These are phyloP conservation scores for Shinisaurus crocodilurus DNA, from an alignment of 2,113 vertebrate species.

Conservation along the genomic window DNA sequence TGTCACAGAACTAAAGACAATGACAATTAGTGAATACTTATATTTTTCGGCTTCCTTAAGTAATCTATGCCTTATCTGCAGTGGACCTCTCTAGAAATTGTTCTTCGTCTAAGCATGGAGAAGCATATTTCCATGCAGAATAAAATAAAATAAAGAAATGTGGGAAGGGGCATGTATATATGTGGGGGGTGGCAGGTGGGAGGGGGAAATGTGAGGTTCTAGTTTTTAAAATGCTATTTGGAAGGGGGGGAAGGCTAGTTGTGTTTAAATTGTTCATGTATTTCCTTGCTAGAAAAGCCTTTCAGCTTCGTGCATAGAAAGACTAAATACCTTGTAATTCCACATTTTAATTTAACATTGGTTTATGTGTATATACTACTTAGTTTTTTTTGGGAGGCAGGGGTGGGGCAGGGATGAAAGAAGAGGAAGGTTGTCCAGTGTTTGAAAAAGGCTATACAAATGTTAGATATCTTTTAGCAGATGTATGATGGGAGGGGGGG, in stretches of 20 bases:
- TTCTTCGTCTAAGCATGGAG: background rate
- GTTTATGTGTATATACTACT: background rate
- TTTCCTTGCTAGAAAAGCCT: background rate
- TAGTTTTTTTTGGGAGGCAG: background rate
- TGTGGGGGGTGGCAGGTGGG: no score
- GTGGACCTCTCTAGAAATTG: background rate
- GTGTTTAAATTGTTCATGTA: background rate
- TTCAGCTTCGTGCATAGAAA: background rate
- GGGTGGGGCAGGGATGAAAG: background rate
- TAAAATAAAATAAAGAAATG: no score
- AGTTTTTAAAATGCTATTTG: background rate
- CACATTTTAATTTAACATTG: background rate
- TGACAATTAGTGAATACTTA: background rate
- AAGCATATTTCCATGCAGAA: background rate
- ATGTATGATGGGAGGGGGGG: constrained; percentile 50
- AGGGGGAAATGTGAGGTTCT: background rate
- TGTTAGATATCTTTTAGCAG: constrained; percentile 57
- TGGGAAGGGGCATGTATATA: background rate
- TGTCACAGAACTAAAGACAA: background rate
- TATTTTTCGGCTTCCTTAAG: background rate
- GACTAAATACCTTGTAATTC: background rate
- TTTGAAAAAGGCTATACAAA: constrained; percentile 69
- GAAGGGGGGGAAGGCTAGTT: background rate
- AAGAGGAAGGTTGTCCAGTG: constrained; percentile 48
- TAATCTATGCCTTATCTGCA: background rate